Conservation (phyloP, 1,140 invertebrate genomes). For the Drosophila parvula region DNA sequence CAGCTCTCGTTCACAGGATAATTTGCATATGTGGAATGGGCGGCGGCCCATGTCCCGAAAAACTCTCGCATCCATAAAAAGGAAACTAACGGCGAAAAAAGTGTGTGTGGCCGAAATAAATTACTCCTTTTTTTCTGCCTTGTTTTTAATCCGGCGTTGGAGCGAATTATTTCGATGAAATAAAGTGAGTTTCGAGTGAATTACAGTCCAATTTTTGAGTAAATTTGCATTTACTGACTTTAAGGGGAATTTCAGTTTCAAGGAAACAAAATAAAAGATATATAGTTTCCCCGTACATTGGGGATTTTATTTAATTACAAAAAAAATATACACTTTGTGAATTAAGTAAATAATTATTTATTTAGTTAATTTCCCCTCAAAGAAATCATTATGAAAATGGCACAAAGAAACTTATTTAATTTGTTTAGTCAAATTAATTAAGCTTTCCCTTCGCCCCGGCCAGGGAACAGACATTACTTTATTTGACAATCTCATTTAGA, state of each 20-base stretch:
- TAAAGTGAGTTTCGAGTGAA: conserved; percentile 22
- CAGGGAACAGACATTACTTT: background rate
- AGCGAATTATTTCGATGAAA: conserved; percentile 21
- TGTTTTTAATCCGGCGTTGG: conserved; percentile 9
- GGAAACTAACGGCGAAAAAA: conserved; percentile 18
- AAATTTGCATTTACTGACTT: background rate
- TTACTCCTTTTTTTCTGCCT: conserved; percentile 20
- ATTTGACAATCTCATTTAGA: conserved; percentile 36
- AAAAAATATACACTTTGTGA: background rate
- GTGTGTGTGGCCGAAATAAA: conserved; percentile 19
- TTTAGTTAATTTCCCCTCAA: background rate
- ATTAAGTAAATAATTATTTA: background rate
- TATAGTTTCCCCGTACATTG: background rate
- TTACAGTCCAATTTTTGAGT: conserved; percentile 8
- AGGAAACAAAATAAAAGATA: background rate
- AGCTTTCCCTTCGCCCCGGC: background rate
- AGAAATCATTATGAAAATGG: background rate
- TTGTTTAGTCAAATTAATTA: conserved; percentile 15
- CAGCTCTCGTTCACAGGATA: conserved; percentile 37
- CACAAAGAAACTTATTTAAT: conserved; percentile 10
- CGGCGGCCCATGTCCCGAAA: conserved; percentile 9
- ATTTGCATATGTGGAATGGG: conserved; percentile 44
- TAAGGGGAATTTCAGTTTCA: background rate
- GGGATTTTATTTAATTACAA: background rate
- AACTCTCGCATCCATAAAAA: conserved; percentile 12